Evolutionary conservation across 2,797 vertebrate species (phyloP), one percentile per base, ranked within the genome.

Genomic region (Sebastes diaconus): DNA sequence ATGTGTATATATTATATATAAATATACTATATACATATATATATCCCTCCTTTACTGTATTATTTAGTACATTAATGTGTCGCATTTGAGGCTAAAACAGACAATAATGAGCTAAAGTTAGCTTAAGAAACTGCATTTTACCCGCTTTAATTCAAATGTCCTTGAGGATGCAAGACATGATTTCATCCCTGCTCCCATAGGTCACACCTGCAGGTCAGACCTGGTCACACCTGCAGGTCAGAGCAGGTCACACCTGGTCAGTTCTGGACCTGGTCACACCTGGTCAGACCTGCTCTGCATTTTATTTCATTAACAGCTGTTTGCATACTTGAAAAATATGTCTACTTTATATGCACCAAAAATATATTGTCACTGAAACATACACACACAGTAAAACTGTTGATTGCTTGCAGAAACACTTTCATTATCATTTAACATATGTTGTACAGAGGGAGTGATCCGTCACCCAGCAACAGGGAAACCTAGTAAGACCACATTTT

Each of bases 401-500:
- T 3, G 55, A 34, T 6, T 57, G 8, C 18, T 4, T 52, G 50
- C 50, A 54, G 4, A 22, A 22, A 54, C 20, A 22, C 7, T 22
- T 22, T 6, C 22, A 24, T 14, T 29, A 68, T 73, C 60, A 54
- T 69, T 39, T 79, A 36, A 65, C 50, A 32, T 8, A n/a, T 39
- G 22, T 16, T 0, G 2, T 2, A 5, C 6, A 58, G 13, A 83
- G 80, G 67, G 68, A 52, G 72, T 59, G 67, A 84, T 46, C 66
- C n/a, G 14, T 11, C 13, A 32, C 59, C 1, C 27, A 30, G 30
- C 12, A 2, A 25, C 6, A 4, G 20, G 25, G 46, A 67, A 76
- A 88, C 80, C 83, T 10, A 14, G 86, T 63, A 42, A 13, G 57
- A 77, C 82, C 54, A 65, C 84, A 85, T 34, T 90, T 87, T 87